Percentiles rank a stretch among this genome's conserved stretches.
These are phyloP conservation scores for Eucriotettix oculatus DNA, from an alignment of 2,888 invertebrate species.

Conservation along the genomic window DNA sequence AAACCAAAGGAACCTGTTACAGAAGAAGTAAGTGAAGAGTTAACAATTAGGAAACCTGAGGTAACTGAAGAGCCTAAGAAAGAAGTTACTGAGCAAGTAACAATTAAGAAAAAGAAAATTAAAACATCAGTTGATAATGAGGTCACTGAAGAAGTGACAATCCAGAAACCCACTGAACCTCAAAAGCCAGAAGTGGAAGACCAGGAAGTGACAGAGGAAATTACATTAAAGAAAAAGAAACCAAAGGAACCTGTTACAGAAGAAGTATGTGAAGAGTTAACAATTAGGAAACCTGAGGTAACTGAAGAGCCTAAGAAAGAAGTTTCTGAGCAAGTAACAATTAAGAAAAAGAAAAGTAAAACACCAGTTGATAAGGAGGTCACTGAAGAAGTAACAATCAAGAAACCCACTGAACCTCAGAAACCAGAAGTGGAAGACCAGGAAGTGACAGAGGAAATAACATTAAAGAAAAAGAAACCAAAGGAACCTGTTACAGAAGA, in stretches of 20 bases:
- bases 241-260: slow-evolving; percentile 17
- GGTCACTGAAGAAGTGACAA: slow-evolving; percentile 26
- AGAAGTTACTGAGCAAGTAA: slow-evolving; percentile 40
- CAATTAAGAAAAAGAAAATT: slow-evolving; percentile 54
- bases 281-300: slow-evolving; percentile 26
- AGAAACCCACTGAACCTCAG: slow-evolving; percentile 2
- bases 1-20: slow-evolving; percentile 15
- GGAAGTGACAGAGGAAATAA: slow-evolving; percentile 28
- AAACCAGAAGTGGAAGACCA: slow-evolving; percentile 33
- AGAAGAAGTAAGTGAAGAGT: slow-evolving; percentile 29
- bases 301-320: slow-evolving; percentile 23
- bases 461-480: slow-evolving; percentile 14
- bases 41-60: slow-evolving; percentile 33
- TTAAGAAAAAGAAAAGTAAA: slow-evolving; percentile 49
- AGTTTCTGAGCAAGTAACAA: slow-evolving; percentile 47
- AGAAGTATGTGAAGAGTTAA: slow-evolving; percentile 29
- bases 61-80: slow-evolving; percentile 21
- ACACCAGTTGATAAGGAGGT: slow-evolving; percentile 18
- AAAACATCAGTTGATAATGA: slow-evolving; percentile 18
- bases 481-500: slow-evolving; percentile 36
- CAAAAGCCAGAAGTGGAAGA: slow-evolving; percentile 11
- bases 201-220: slow-evolving; percentile 29
- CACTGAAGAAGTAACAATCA: slow-evolving; percentile 28
- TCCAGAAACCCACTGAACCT: slow-evolving; percentile 3
- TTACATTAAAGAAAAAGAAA: slow-evolving; percentile 15